Percentiles rank a stretch among this genome's conserved stretches.
These are phyloP conservation scores for Mormyrops attenuatus DNA, from an alignment of 2,797 vertebrate species.

Conservation along the genomic window DNA sequence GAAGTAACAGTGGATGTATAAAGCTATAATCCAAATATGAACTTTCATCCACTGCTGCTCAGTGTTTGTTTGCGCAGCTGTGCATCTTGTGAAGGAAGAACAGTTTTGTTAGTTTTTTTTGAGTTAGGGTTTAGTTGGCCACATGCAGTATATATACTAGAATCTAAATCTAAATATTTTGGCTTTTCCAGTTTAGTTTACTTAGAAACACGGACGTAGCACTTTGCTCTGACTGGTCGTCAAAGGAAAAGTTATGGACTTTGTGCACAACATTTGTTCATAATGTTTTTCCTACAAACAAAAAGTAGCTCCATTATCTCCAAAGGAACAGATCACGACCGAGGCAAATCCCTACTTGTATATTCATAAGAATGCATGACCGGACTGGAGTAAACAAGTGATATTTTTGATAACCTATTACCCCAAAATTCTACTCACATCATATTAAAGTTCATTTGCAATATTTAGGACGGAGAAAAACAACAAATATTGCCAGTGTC, in stretches of 20 bases:
- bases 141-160: not conserved
- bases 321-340: not conserved
- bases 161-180: not conserved
- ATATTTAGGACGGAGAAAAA: not conserved
- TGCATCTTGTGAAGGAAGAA: constrained; percentile 3
- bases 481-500: not conserved
- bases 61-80: constrained; percentile 21
- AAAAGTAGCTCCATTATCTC: not conserved
- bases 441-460: not conserved
- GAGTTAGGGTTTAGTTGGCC: not conserved
- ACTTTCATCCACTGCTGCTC: not conserved
- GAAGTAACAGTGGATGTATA: not conserved
- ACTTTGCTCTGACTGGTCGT: not conserved
- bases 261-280: not conserved
- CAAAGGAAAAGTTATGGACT: not conserved
- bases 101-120: not conserved
- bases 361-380: not conserved
- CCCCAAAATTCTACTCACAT: not conserved
- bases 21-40: constrained; percentile 10
- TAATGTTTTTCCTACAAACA: not conserved
- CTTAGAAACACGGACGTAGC: not conserved
- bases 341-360: not conserved
- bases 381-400: not conserved
- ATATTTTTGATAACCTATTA: not conserved
- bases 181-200: not conserved